These are phyloP conservation scores for Aselliscus stoliczkanus DNA, from an alignment of 2,797 vertebrate species.

Conservation along the genomic window DNA sequence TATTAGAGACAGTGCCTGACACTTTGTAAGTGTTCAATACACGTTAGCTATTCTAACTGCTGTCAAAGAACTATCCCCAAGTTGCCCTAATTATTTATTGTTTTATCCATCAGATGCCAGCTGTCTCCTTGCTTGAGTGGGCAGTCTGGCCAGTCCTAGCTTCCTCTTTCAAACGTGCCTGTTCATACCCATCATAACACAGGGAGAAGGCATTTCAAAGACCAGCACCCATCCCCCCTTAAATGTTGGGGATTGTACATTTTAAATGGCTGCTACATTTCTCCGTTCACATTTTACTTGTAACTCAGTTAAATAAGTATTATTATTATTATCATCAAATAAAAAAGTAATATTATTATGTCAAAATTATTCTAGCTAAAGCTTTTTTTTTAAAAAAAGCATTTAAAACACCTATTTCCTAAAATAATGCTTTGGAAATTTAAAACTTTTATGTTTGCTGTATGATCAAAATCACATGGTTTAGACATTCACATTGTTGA, in stretches of 20 bases:
- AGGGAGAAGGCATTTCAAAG: not conserved
- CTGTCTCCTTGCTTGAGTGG: no score
- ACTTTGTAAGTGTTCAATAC: not conserved
- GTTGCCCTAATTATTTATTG: not conserved
- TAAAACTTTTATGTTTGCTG: not conserved
- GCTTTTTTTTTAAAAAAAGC: not conserved
- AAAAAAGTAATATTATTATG: not conserved
- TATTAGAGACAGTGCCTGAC: not conserved
- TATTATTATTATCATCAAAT: no score
- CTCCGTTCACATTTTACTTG: not conserved
- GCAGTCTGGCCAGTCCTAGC: not conserved
- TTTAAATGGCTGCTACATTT: not conserved
- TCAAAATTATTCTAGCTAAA: not conserved
- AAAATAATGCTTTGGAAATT: not conserved
- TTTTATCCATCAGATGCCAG: not conserved
- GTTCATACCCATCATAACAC: not conserved
- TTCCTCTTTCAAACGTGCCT: not conserved
- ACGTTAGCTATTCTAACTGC: not conserved
- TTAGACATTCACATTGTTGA: not conserved
- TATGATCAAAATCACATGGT: not conserved
- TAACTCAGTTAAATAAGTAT: not conserved
- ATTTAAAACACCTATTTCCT: not conserved
- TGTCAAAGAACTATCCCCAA: not conserved
- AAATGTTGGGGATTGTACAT: not conserved
- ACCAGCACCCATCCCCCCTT: not conserved